phyloP scores from a whole-genome alignment of 2,113 vertebrate genomes.

The Hypanus sabinus region DNA sequence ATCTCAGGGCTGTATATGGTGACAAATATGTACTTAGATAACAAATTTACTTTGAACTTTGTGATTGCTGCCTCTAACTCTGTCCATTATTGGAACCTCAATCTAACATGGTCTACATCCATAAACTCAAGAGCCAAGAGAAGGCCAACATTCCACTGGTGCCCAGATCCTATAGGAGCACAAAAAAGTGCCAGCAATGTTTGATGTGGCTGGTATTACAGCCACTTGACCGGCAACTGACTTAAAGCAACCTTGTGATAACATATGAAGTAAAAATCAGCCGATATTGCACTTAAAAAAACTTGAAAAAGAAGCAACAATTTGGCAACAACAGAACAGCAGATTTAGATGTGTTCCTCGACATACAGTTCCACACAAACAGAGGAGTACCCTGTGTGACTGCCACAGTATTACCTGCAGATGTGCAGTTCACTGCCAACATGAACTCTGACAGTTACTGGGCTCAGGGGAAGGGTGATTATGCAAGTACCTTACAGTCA shows the following conservation, averaged over 20 bases:
- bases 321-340: conserved; percentile 1
- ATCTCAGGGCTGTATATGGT: too few species aligned
- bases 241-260: not conserved
- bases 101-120: not conserved
- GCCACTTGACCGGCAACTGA: not conserved
- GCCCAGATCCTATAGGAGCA: not conserved
- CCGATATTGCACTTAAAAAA: not conserved
- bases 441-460: not conserved
- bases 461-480: conserved; percentile 5
- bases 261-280: not conserved
- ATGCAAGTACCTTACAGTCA: conserved; percentile 22
- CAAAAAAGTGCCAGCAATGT: not conserved
- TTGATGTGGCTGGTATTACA: not conserved
- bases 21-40: too few species aligned
- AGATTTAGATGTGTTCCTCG: not conserved
- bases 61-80: conserved; percentile 7
- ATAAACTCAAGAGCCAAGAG: not conserved
- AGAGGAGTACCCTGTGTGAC: not conserved
- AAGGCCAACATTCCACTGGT: not conserved
- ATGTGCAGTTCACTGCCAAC: conserved; percentile 2
- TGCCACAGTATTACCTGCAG: conserved; percentile 15
- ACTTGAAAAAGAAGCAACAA: not conserved
- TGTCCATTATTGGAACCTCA: not conserved
- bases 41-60: too few species aligned
- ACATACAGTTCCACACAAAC: not conserved